phyloP scores from a whole-genome alignment of 2,888 invertebrate species.

The Zaprionus obscuricornis region DNA sequence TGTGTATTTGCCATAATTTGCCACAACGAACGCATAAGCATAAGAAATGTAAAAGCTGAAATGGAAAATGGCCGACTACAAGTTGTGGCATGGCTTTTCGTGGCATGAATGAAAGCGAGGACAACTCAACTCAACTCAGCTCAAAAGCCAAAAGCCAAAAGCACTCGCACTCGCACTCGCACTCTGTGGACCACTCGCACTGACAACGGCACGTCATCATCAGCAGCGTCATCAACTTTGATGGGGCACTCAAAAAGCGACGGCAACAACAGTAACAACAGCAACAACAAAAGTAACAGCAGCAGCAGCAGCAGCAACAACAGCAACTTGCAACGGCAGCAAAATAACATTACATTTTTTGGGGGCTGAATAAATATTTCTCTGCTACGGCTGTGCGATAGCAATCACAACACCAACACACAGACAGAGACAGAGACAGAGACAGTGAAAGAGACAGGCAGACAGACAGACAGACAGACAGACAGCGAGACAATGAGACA shows the following conservation, averaged over 20 bases:
- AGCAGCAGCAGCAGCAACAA: conserved; percentile 7
- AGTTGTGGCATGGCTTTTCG: neutral
- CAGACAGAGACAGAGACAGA: too few species aligned
- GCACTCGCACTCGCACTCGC: conserved; percentile 9
- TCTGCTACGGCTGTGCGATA: conserved; percentile 56
- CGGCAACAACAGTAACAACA: conserved; percentile 26
- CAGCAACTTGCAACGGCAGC: conserved; percentile 33
- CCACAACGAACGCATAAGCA: conserved; percentile 72
- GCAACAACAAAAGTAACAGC: conserved; percentile 8
- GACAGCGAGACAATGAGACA: conserved; percentile 9
- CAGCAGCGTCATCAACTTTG: conserved; percentile 69
- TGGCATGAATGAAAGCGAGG: conserved; percentile 68
- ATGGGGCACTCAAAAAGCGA: conserved; percentile 60
- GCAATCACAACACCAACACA: conserved; percentile 68
- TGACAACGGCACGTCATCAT: conserved; percentile 70
- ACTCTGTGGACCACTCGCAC: conserved; percentile 32
- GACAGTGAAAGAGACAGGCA: too few species aligned
- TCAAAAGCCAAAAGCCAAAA: conserved; percentile 15
- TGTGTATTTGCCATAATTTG: conserved; percentile 81
- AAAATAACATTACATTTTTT: conserved; percentile 71
- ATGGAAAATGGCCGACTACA: conserved; percentile 31
- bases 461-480: conserved; percentile 3
- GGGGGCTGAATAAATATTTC: conserved; percentile 79
- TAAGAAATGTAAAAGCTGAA: conserved; percentile 34
- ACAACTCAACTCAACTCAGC: conserved; percentile 64